phyloP scores from a whole-genome alignment of 2,888 invertebrate species.

The Phyto melanocephala region DNA sequence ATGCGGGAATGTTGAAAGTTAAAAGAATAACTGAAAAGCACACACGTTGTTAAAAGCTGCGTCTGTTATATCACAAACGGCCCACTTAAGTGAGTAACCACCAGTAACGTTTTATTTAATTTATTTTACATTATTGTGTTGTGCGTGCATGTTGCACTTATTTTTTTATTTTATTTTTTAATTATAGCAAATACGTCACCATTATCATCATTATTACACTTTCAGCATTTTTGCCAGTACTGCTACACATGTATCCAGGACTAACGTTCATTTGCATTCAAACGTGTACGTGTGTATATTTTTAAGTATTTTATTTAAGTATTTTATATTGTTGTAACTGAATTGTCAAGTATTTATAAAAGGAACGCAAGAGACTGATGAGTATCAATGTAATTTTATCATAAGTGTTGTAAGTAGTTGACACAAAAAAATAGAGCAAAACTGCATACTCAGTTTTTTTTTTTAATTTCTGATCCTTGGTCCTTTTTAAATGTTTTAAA shows the following conservation, averaged over 20 bases:
- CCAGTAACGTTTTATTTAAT: constrained; percentile 41
- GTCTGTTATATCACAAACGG: not conserved
- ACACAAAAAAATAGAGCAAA: no score
- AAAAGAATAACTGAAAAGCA: not conserved
- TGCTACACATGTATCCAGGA: not conserved
- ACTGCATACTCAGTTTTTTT: no score
- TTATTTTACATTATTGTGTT: constrained; percentile 16
- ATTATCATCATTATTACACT: constrained; percentile 32
- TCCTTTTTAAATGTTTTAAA: no score
- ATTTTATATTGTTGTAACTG: constrained; percentile 67
- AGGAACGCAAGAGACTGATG: not conserved
- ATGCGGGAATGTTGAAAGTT: constrained; percentile 12
- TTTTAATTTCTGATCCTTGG: no score
- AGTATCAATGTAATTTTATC: not conserved
- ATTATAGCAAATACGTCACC: constrained; percentile 29
- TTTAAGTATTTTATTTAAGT: constrained; percentile 58
- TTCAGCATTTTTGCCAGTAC: not conserved
- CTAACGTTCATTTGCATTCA: not conserved
- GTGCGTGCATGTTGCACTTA: constrained; percentile 5
- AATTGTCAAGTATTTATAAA: constrained; percentile 58
- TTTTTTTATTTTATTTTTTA: not conserved
- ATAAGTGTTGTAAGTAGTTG: not conserved
- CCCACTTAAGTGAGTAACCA: constrained; percentile 35
- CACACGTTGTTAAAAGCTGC: constrained; percentile 2
- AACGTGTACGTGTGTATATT: constrained; percentile 21